Evolutionary conservation across 2,113 vertebrate species (phyloP), one percentile per base, ranked within the genome.

Genomic region (Phaetusa simplex): DNA sequence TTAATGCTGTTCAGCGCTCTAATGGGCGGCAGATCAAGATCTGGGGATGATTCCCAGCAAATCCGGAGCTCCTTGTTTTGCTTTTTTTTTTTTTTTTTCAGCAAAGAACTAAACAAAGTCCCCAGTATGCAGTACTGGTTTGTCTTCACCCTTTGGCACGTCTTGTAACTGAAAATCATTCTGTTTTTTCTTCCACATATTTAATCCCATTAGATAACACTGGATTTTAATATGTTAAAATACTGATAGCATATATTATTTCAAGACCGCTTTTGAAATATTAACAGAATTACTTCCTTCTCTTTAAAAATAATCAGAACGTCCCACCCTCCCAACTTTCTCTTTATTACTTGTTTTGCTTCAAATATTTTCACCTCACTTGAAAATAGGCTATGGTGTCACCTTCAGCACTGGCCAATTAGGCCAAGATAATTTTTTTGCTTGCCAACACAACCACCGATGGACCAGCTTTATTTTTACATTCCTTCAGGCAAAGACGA

Each of bases 401-500:
- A 95, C 27, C 12, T 84, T 94, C 61, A 93, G 59, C 30, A 80
- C 66, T 82, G 76, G 43, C 69, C 96, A 96, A 62, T 96, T 97
- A 97, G 95, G 96, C 72, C 85, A 87, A 92, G 72, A 26, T 66
- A 29, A 84, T 40, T 95, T 91, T 91, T 92, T 88, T 94, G 73
- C 74, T 88, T 96, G 77, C 78, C 74, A 78, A 70, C 59, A 91
- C 43, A 87, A 73, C 78, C 47, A 70, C 78, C 29, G 42, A 19
- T 23, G 47, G 93, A 76, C n/a, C 32, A 56, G 52, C n/a, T n/a
- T 83, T 88, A 92, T 77, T 87, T 90, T 53, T 87, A 58, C 53
- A 45, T 94, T 97, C 71, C 84, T 97, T 76, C 38, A 95, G 84
- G 92, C 95, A 94, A 59, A 95, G 64, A n/a, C 74, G 70, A 93